Base-by-base conservation (phyloP, 2,113 vertebrate genomes). In the Albula goreensis region DNA sequence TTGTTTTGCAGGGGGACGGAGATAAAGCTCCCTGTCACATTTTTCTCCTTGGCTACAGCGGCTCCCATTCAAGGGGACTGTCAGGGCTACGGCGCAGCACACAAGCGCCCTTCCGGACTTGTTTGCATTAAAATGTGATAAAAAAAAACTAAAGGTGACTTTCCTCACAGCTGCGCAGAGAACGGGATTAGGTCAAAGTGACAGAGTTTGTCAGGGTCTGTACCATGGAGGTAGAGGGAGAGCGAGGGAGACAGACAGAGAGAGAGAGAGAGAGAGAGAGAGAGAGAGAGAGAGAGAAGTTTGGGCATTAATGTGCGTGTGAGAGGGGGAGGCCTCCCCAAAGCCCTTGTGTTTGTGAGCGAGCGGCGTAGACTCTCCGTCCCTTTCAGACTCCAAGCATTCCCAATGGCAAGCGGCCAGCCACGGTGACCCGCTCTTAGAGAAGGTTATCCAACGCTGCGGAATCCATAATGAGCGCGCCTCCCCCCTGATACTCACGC, bases 21-120 rank as follows among this genome's bases (percentile, higher is more conserved):
- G 96, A 97, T 96, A 95, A 96, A 97, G 96, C 95, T 96, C 93
- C 96, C 95, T 96, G 96, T 97, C 97, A 97, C 97, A 97, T 98
- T 98, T 96, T 97, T 97, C 95, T 96, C 93, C 96, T 90, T 95
- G 93, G 96, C 96, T 95, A 97, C 97, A 95, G 96, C 94, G 93
- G 93, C 93, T 95, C 94, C 95, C 95, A 97, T 98, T 98, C 97
- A 98, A 87, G 91, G 77, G 93, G 92, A 95, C 95, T 96, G 95
- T 96, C 95, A 95, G 94, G 89, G 93, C 92, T 92, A 90, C 91
- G 90, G 93, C 93, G 92, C 87, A 94, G 94, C 95, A 95, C 96
- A 96, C 94, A 95, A 94, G 93, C 92, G 91, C 90, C 94, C 94
- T 93, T 95, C 95, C 94, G 93, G 95, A 95, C 96, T 96, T 95